These are phyloP conservation scores for Hippocampus mohnikei DNA, from an alignment of 2,113 vertebrate genomes.

Conservation along the genomic window DNA sequence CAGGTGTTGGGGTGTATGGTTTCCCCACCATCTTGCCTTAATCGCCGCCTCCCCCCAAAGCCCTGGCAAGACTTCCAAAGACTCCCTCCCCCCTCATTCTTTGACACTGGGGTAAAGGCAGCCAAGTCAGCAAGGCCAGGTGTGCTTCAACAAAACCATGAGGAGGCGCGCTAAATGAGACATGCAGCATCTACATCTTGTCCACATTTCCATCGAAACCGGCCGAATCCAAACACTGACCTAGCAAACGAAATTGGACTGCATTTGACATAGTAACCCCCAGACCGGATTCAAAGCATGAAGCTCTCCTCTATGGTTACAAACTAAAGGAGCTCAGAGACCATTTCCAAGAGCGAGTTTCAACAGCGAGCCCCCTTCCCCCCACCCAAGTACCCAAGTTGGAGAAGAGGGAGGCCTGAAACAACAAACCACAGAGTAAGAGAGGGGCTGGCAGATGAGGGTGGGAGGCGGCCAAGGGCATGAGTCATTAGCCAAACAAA, in stretches of 20 bases:
- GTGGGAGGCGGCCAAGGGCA: neutral
- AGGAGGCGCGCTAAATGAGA: slow-evolving; percentile 37
- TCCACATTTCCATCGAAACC: slow-evolving; percentile 42
- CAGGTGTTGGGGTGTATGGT: slow-evolving; percentile 69
- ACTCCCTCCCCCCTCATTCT: slow-evolving; percentile 35
- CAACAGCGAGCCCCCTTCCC: slow-evolving; percentile 52
- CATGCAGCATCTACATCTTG: slow-evolving; percentile 30
- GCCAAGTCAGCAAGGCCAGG: slow-evolving; percentile 47
- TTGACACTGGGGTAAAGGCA: slow-evolving; percentile 48
- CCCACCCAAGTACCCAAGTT: slow-evolving; percentile 48
- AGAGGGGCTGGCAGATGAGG: slow-evolving; percentile 18
- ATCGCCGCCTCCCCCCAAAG: slow-evolving; percentile 54
- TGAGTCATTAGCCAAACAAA: slow-evolving; percentile 55
- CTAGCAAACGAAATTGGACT: slow-evolving; percentile 11
- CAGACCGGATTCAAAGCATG: slow-evolving; percentile 2
- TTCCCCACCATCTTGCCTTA: slow-evolving; percentile 59
- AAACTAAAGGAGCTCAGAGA: slow-evolving; percentile 30
- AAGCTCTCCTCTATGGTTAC: slow-evolving; percentile 31
- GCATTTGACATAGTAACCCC: slow-evolving; percentile 17
- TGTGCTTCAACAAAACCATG: slow-evolving; percentile 45
- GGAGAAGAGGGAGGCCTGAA: slow-evolving; percentile 58
- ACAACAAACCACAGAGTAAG: slow-evolving; percentile 62
- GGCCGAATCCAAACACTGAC: slow-evolving; percentile 24
- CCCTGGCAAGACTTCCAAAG: slow-evolving; percentile 66
- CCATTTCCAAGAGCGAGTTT: slow-evolving; percentile 61